A percentile compares a stretch with the other conserved stretches of the same genome.
Conservation (phyloP, 2,888 invertebrate species). For the Aricia artaxerxes region DNA sequence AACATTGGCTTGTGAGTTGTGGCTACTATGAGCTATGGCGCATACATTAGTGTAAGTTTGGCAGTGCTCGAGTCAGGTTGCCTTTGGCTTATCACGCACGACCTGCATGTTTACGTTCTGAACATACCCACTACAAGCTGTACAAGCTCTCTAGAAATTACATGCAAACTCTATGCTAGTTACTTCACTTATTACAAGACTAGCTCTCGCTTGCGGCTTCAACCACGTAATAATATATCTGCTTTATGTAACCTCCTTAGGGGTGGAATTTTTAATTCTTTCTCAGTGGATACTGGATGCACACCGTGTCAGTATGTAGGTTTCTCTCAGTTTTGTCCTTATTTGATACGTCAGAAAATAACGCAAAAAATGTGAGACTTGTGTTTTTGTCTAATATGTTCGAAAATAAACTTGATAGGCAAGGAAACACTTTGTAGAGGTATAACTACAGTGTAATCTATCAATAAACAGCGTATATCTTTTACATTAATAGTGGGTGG, state of each 20-base stretch:
- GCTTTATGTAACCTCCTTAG: neutral
- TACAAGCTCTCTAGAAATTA: constrained; percentile 8
- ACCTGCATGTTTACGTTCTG: constrained; percentile 35
- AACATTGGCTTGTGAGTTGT: neutral
- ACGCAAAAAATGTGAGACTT: no score
- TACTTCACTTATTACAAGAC: neutral
- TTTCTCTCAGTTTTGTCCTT: no score
- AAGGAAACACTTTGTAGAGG: no score
- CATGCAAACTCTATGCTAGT: neutral
- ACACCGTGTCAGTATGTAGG: no score
- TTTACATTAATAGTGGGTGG: no score
- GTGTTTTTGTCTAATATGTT: no score
- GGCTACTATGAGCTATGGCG: neutral
- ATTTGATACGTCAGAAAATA: no score
- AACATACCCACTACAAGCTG: constrained; percentile 9
- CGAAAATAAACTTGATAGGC: no score
- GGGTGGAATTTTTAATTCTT: neutral
- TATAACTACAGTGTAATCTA: no score
- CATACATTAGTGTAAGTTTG: neutral
- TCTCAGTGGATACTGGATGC: neutral
- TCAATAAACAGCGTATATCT: no score
- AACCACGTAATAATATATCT: neutral
- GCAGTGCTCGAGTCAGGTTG: neutral
- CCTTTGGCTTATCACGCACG: constrained; percentile 44
- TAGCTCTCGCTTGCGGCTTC: neutral